A percentile compares a stretch with the other conserved stretches of the same genome.
Evolutionary conservation across 1,140 invertebrate genomes (phyloP).

Genomic region (Coptotermes formosanus): DNA sequence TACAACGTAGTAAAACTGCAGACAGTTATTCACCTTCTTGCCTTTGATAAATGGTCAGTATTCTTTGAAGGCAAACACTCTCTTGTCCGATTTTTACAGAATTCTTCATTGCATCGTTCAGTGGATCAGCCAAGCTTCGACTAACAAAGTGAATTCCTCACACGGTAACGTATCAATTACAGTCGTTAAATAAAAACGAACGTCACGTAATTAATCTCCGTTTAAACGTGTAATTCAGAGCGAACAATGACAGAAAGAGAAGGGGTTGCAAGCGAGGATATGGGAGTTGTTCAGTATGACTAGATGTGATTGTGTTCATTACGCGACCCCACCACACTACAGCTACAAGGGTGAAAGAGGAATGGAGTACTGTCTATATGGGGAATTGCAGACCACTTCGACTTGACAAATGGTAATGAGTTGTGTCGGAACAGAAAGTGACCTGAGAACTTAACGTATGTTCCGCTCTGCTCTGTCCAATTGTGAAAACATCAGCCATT

Average conservation of each 20-base stretch:
- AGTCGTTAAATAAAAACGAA: neutral
- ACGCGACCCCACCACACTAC: neutral
- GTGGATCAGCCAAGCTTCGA: no score
- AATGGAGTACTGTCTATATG: neutral
- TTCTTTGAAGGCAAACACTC: no score
- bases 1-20: no score
- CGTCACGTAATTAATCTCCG: neutral
- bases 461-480: neutral
- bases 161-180: neutral
- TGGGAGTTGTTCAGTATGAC: neutral
- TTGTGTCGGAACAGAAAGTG: slow-evolving; percentile 25
- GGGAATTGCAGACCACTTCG: slow-evolving; percentile 22
- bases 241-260: neutral
- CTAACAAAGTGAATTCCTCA: neutral
- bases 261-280: neutral
- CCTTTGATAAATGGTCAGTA: no score
- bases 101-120: no score
- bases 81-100: no score
- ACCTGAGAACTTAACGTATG: neutral
- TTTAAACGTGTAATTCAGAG: neutral
- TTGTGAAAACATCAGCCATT: neutral
- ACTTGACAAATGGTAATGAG: slow-evolving; percentile 29
- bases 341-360: neutral
- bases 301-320: slow-evolving; percentile 13
- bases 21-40: no score